Base-by-base conservation (phyloP, 2,888 invertebrate genomes). In the Plagiodera versicolora region DNA sequence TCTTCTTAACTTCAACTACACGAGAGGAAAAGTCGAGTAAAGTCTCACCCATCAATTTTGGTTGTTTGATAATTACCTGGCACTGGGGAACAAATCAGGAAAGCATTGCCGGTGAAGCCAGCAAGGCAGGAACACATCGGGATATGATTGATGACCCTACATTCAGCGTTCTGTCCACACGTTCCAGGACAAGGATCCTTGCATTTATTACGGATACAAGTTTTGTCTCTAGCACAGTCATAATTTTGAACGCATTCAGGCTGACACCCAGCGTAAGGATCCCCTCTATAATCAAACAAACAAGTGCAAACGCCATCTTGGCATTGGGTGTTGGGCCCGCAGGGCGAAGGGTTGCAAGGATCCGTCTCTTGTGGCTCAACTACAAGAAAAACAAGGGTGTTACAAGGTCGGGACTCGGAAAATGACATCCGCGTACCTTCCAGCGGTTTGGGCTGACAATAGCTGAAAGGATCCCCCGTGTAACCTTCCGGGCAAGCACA, bases 251-350 rank as follows among this genome's bases (percentile, higher is more conserved):
- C 81, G 77, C 91, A 90, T 81, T 90, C 90, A 9, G 89, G 90
- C 72, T 88, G 83, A 71, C 90, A 90, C 61, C 86, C 85, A 75
- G 83, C 83, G 75, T 88, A 85, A 28, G 91, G 89, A 79, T 92
- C 91, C 39, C 93, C 93, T 70, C 87, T 89, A 75, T 91, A 91
- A 77, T 89, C 89, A 5, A 88, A 85, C 61, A 90, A 74, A 76
- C 93, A 94, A 44, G 87, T 84, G 75, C 93, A 94, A 49, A 90
- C 86, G 19, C 91, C 90, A 78, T 90, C 88, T 72, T 87, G 87
- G 75, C 94, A 94, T 70, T 89, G 81, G 18, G 93, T 88, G 79
- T 93, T 92, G 8, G 90, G 85, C n/a, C 94, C 94, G 75, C 93
- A 93, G 9, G 92, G 91, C 39, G 89, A 88, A 58, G 91, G 91